Percentiles rank a stretch among this genome's conserved stretches.
phyloP scores from a whole-genome alignment of 64 coral and sea anemone genomes.

The Dendrophyllia cribrosa region DNA sequence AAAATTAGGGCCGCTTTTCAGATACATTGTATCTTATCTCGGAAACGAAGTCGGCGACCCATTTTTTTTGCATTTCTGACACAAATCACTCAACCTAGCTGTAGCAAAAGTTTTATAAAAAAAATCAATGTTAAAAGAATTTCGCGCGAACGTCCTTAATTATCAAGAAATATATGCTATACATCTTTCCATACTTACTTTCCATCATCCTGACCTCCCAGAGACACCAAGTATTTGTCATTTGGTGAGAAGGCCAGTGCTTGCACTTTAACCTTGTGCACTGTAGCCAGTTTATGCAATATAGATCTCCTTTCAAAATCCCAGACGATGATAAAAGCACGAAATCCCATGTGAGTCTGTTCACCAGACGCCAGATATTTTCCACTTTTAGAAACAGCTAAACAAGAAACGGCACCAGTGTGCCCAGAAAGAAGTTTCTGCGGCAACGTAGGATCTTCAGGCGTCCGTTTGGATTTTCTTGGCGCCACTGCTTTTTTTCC shows the following conservation, averaged over 20 bases:
- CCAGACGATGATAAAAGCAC: slow-evolving; percentile 95
- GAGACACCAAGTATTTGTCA: slow-evolving; percentile 97
- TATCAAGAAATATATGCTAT: no score
- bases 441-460: slow-evolving; percentile 12
- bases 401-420: slow-evolving; percentile 92
- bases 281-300: slow-evolving; percentile 60
- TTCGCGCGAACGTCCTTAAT: no score
- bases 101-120: no score
- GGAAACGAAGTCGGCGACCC: no score
- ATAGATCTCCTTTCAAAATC: slow-evolving; percentile 77
- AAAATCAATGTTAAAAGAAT: no score
- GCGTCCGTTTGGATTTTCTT: background rate
- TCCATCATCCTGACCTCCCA: slow-evolving; percentile 98
- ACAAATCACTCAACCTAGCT: no score
- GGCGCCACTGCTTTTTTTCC: background rate
- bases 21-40: no score
- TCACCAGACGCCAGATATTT: slow-evolving; percentile 91
- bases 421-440: slow-evolving; percentile 85
- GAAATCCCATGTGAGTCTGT: slow-evolving; percentile 98
- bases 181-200: slow-evolving; percentile 56
- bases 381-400: slow-evolving; percentile 97
- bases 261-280: slow-evolving; percentile 99
- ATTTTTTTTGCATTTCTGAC: no score
- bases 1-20: no score
- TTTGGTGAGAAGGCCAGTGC: slow-evolving; percentile 96